These are phyloP conservation scores for Callinectes sapidus DNA, from an alignment of 2,888 invertebrate species.

Conservation along the genomic window DNA sequence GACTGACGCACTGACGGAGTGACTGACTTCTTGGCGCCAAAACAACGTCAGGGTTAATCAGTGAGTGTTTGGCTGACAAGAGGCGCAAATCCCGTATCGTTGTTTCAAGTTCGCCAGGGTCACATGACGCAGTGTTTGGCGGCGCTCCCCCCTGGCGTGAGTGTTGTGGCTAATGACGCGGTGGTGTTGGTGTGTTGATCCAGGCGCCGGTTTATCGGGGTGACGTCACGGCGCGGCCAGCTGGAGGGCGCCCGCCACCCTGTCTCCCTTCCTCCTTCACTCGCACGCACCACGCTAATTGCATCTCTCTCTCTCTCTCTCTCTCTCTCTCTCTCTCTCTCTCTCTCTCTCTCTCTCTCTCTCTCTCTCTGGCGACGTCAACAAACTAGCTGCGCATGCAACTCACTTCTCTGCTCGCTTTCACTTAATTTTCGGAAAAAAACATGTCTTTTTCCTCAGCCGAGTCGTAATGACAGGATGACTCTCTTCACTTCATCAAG, in stretches of 20 bases:
- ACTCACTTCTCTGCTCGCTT: background rate
- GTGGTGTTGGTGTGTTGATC: background rate
- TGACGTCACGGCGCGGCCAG: constrained; percentile 15
- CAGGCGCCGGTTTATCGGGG: constrained; percentile 6
- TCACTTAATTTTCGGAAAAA: background rate
- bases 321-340: background rate
- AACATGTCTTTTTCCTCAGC: background rate
- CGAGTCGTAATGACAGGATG: background rate
- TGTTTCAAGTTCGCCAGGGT: background rate
- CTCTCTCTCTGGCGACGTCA: background rate
- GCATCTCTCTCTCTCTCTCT: background rate
- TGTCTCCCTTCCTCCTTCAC: background rate
- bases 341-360: background rate
- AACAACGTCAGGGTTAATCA: too few relatives aligned
- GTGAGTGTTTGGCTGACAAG: background rate
- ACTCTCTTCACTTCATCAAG: too few relatives aligned
- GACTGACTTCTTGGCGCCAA: too few relatives aligned
- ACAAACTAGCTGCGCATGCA: background rate
- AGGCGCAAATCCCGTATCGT: background rate
- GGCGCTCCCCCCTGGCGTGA: background rate
- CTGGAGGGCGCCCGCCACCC: background rate
- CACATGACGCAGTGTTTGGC: background rate
- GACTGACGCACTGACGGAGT: too few relatives aligned
- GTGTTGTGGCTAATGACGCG: background rate
- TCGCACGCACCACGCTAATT: background rate